Evolutionary conservation across 2,113 vertebrate genomes (phyloP).

Genomic region (Aphelocoma coerulescens): DNA sequence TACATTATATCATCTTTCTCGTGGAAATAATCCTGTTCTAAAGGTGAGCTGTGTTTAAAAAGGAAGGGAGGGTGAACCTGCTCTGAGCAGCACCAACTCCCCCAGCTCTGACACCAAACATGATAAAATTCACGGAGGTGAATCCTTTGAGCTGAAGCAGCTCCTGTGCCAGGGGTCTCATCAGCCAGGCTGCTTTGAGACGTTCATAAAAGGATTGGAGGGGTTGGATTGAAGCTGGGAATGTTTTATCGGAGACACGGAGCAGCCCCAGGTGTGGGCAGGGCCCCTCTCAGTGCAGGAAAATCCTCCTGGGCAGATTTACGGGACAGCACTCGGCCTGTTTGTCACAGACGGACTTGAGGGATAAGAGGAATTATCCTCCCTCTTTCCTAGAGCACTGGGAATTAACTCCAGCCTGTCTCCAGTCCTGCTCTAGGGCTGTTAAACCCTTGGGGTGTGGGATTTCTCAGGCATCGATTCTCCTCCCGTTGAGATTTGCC

Average conservation of each 20-base stretch:
- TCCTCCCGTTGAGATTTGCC: neutral
- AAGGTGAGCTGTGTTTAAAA: neutral
- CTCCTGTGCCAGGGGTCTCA: neutral
- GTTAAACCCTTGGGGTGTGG: rapidly evolving
- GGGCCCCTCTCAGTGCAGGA: neutral
- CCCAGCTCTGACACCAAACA: neutral
- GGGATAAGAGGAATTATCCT: neutral
- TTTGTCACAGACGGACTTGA: neutral
- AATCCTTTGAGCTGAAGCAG: neutral
- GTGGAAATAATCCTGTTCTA: neutral
- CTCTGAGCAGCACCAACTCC: neutral
- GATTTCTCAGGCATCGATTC: neutral
- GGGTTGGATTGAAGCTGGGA: neutral
- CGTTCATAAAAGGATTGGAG: neutral
- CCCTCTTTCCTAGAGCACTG: rapidly evolving
- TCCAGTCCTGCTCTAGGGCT: neutral
- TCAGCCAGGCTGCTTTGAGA: neutral
- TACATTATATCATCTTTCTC: neutral
- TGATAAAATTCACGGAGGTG: neutral
- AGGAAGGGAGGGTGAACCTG: neutral
- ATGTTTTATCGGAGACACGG: neutral
- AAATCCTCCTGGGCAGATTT: neutral
- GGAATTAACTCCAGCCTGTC: neutral
- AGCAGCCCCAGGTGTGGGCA: neutral
- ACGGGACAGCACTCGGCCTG: neutral